Conservation (phyloP, 2,888 invertebrate genomes). For the Melieria omissa region DNA sequence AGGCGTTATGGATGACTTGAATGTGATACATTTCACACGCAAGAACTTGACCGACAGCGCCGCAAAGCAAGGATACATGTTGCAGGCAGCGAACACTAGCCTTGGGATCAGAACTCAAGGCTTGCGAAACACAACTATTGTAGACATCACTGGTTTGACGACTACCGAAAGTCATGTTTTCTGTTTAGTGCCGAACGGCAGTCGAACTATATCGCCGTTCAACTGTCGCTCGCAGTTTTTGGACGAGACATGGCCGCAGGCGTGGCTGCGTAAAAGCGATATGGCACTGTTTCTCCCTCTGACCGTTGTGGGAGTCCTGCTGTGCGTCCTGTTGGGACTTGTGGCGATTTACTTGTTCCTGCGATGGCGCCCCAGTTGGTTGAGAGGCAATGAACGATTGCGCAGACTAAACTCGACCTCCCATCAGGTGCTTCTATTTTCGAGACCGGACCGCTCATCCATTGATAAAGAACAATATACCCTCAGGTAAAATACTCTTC, state of each 20-base stretch:
- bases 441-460: slow-evolving; percentile 21
- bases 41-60: not conserved
- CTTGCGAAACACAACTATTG: not conserved
- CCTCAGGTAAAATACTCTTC: too few relatives aligned
- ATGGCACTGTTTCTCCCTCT: slow-evolving; percentile 43
- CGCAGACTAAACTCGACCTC: slow-evolving; percentile 35
- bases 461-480: not conserved
- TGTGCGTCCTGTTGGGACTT: slow-evolving; percentile 47
- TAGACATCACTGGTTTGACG: slow-evolving; percentile 29
- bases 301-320: slow-evolving; percentile 42
- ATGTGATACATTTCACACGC: slow-evolving; percentile 23
- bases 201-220: slow-evolving; percentile 46
- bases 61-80: not conserved
- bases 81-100: too few relatives aligned
- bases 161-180: slow-evolving; percentile 47
- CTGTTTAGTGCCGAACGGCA: slow-evolving; percentile 47
- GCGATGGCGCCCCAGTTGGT: slow-evolving; percentile 48
- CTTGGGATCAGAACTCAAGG: not conserved
- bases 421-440: slow-evolving; percentile 47
- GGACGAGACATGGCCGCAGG: not conserved
- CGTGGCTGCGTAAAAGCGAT: slow-evolving; percentile 50
- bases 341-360: slow-evolving; percentile 44
- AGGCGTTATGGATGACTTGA: not conserved
- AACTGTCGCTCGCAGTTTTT: slow-evolving; percentile 52
- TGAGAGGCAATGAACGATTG: slow-evolving; percentile 48